phyloP scores from a whole-genome alignment of 1,140 invertebrate genomes.

The Platyscapa corneri region DNA sequence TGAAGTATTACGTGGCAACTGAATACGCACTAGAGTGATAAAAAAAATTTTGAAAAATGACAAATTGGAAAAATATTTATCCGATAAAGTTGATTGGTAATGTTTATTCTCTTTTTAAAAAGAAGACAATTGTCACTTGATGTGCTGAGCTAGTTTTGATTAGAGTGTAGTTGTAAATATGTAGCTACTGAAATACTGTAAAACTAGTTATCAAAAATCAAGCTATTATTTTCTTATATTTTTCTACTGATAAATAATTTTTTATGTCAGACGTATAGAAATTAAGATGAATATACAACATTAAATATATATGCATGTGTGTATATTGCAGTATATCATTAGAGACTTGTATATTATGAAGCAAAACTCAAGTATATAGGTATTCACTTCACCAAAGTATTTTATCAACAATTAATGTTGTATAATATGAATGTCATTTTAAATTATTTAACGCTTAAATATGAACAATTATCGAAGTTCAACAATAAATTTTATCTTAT shows the following conservation, averaged over 20 bases:
- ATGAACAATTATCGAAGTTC: no score
- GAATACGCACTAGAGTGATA: not conserved
- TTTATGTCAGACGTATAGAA: no score
- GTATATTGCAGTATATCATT: no score
- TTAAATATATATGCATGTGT: no score
- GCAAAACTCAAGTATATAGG: no score
- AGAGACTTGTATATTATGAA: no score
- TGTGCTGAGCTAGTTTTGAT: not conserved
- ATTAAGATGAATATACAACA: no score
- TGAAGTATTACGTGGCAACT: not conserved
- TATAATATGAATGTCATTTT: no score
- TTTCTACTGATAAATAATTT: not conserved
- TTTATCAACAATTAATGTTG: no score
- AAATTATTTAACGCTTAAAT: no score
- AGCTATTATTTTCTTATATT: not conserved
- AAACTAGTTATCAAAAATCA: not conserved
- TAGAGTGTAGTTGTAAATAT: not conserved
- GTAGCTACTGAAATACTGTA: not conserved
- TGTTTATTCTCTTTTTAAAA: not conserved
- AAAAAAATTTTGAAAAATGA: slow-evolving; percentile 17
- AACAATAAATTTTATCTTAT: no score
- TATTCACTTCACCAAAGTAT: no score
- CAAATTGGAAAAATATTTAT: not conserved
- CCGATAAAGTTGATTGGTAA: not conserved
- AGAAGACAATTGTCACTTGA: not conserved